A percentile compares a stretch with the other conserved stretches of the same genome.
Evolutionary conservation across 1,140 invertebrate species (phyloP).

Genomic region (Drosophila suzukii): DNA sequence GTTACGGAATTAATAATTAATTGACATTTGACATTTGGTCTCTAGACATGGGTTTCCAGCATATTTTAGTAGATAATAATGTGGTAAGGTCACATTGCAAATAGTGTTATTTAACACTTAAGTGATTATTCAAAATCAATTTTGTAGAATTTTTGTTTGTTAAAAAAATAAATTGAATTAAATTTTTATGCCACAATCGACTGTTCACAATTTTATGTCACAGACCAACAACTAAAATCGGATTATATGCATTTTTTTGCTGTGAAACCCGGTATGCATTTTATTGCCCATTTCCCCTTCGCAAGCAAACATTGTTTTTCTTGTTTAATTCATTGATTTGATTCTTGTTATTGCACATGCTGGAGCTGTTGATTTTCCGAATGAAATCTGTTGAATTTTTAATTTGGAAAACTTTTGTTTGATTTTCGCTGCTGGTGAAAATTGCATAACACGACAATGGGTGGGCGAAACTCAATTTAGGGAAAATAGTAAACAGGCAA

Average conservation of each 20-base stretch:
- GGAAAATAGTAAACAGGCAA: slow-evolving; percentile 52
- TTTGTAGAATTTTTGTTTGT: no score
- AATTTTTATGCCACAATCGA: no score
- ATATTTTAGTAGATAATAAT: neutral
- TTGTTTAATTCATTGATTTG: slow-evolving; percentile 18
- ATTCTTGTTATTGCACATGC: slow-evolving; percentile 16
- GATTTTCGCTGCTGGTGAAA: slow-evolving; percentile 19
- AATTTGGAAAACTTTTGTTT: slow-evolving; percentile 65
- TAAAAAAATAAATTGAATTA: no score
- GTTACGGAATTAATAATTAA: neutral
- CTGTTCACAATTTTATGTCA: neutral
- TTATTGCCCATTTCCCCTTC: slow-evolving; percentile 11
- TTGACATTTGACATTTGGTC: slow-evolving; percentile 1
- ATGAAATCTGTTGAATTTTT: slow-evolving; percentile 53
- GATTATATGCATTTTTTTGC: neutral
- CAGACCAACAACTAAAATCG: neutral
- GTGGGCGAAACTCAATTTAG: slow-evolving; percentile 22
- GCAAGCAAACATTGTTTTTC: slow-evolving; percentile 6
- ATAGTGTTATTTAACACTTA: neutral
- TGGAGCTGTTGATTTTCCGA: slow-evolving; percentile 14
- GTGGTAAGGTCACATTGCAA: neutral
- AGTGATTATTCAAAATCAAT: no score
- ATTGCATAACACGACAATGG: slow-evolving; percentile 5
- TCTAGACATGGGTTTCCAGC: neutral
- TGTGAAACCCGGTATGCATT: slow-evolving; percentile 2